Evolutionary conservation across 2,888 invertebrate species (phyloP).

Genomic region (Conomelus anceps): DNA sequence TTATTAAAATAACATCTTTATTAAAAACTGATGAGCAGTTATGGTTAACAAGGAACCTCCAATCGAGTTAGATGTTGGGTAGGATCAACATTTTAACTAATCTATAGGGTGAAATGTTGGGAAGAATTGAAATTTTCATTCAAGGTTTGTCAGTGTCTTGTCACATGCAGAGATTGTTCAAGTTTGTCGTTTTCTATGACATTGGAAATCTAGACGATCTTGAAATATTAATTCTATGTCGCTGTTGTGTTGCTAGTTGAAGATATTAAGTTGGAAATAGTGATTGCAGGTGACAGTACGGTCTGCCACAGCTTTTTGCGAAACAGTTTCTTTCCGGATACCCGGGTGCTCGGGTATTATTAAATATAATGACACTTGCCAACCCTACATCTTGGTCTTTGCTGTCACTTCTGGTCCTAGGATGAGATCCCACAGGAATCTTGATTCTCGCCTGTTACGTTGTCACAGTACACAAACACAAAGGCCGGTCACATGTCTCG

Average conservation of each 20-base stretch:
- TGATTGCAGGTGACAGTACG: neutral
- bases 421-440: neutral
- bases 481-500: neutral
- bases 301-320: neutral
- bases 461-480: neutral
- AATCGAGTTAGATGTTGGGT: too few relatives aligned
- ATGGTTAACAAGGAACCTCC: too few relatives aligned
- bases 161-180: too few relatives aligned
- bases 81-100: too few relatives aligned
- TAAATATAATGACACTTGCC: neutral
- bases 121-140: too few relatives aligned
- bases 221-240: neutral
- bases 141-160: too few relatives aligned
- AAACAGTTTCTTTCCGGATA: neutral
- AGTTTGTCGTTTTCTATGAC: too few relatives aligned
- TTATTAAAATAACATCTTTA: too few relatives aligned
- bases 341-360: neutral
- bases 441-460: neutral
- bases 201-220: neutral
- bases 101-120: too few relatives aligned
- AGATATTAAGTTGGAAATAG: neutral
- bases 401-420: neutral
- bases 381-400: neutral
- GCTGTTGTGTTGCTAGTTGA: neutral
- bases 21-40: too few relatives aligned